Evolutionary conservation across 2,888 invertebrate species (phyloP).

Genomic region (Athalia rosae): DNA sequence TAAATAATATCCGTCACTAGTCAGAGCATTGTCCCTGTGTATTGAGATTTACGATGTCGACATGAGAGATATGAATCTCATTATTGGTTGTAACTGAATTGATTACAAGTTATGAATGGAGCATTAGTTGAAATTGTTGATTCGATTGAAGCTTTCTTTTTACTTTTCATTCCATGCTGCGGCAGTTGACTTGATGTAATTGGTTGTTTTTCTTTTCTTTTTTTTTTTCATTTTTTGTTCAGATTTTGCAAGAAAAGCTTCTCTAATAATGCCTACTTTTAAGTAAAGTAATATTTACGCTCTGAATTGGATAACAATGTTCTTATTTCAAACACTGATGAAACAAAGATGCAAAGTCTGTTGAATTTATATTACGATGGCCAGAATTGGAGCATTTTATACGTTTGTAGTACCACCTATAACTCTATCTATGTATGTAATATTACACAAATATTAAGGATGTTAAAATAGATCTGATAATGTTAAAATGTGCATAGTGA

Average conservation of each 20-base stretch:
- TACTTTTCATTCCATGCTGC: conserved; percentile 19
- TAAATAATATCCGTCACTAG: conserved; percentile 15
- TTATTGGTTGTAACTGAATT: conserved; percentile 13
- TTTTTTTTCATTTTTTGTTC: background rate
- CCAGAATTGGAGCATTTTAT: conserved; percentile 25
- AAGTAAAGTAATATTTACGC: background rate
- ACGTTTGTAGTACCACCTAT: conserved; percentile 32
- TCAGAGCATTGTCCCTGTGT: conserved; percentile 40
- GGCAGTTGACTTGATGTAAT: conserved; percentile 13
- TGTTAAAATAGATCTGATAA: conserved; percentile 38
- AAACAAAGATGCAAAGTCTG: background rate
- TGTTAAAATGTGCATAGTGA: conserved; percentile 27
- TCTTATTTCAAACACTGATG: conserved; percentile 13
- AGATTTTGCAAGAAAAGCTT: background rate
- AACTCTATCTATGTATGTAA: conserved; percentile 8
- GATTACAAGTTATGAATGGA: conserved; percentile 1
- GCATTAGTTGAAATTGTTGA: conserved; percentile 23
- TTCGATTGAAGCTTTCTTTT: conserved; percentile 7
- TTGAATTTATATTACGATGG: conserved; percentile 17
- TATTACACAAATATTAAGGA: conserved; percentile 33
- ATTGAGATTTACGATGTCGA: conserved; percentile 9
- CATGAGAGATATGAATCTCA: conserved; percentile 12
- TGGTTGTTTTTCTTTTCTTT: background rate
- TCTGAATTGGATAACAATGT: conserved; percentile 10
- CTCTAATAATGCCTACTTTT: conserved; percentile 5